phyloP scores from a whole-genome alignment of 2,888 invertebrate genomes.

The Agapostemon virescens region DNA sequence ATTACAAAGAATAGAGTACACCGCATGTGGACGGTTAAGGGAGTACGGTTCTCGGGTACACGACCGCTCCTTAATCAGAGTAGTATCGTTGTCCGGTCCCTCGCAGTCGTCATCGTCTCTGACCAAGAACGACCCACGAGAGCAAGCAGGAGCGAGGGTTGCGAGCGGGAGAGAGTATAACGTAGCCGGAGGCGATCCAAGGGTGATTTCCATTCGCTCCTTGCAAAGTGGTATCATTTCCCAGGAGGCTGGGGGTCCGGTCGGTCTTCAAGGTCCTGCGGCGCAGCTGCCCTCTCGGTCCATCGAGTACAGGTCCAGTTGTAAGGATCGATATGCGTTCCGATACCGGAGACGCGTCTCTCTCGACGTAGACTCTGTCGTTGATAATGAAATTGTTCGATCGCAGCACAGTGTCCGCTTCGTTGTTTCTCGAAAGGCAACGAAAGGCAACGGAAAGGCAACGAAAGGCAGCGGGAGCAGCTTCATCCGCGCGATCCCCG shows the following conservation, averaged over 20 bases:
- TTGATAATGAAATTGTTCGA: slow-evolving; percentile 47
- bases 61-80: slow-evolving; percentile 60
- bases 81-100: slow-evolving; percentile 53
- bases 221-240: slow-evolving; percentile 80
- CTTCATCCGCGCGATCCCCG: slow-evolving; percentile 72
- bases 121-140: slow-evolving; percentile 75
- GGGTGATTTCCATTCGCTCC: slow-evolving; percentile 79
- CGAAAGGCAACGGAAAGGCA: too few relatives aligned
- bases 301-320: slow-evolving; percentile 51
- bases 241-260: slow-evolving; percentile 71
- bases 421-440: not conserved
- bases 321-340: slow-evolving; percentile 47
- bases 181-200: slow-evolving; percentile 70
- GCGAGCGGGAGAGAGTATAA: slow-evolving; percentile 60
- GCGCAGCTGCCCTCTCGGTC: slow-evolving; percentile 67
- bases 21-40: slow-evolving; percentile 17
- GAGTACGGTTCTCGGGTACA: slow-evolving; percentile 25
- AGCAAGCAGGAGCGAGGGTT: slow-evolving; percentile 65
- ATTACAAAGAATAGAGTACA: slow-evolving; percentile 26
- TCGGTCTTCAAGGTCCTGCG: slow-evolving; percentile 66
- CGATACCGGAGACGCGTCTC: slow-evolving; percentile 4
- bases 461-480: slow-evolving; percentile 5
- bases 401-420: not conserved
- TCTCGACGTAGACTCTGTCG: slow-evolving; percentile 25
- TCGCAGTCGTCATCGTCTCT: slow-evolving; percentile 71